Percentiles rank a stretch among this genome's conserved stretches.
Conservation (phyloP, 2,888 invertebrate genomes). For the Aleiodes alternator region DNA sequence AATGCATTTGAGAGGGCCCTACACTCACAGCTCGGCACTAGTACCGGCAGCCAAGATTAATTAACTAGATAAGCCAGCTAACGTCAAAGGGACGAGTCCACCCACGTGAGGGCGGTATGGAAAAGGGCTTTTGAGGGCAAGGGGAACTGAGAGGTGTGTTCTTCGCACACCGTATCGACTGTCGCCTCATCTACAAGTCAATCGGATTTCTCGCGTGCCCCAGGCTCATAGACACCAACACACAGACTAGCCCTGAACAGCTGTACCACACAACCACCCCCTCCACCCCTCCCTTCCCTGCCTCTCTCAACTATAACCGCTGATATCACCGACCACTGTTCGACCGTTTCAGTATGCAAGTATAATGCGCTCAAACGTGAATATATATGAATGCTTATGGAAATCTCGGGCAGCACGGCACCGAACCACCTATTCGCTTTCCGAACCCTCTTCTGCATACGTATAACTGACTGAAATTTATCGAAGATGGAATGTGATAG, state of each 20-base stretch:
- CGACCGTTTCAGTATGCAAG: constrained; percentile 66
- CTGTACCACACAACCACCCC: constrained; percentile 50
- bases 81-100: constrained; percentile 38
- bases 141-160: constrained; percentile 48
- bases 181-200: constrained; percentile 76
- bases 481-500: constrained; percentile 27
- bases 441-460: constrained; percentile 18
- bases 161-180: constrained; percentile 66
- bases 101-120: constrained; percentile 47
- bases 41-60: constrained; percentile 71
- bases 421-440: background rate
- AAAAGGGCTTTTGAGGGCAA: constrained; percentile 40
- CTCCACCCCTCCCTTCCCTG: constrained; percentile 26
- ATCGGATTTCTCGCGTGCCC: constrained; percentile 73
- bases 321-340: constrained; percentile 34
- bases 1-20: constrained; percentile 22
- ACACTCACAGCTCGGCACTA: constrained; percentile 53
- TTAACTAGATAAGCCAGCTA: constrained; percentile 70
- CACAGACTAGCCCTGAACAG: constrained; percentile 51
- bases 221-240: constrained; percentile 68
- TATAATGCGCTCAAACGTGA: constrained; percentile 68
- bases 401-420: constrained; percentile 59
- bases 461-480: constrained; percentile 23
- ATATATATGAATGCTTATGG: constrained; percentile 75
- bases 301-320: constrained; percentile 9